Conservation (phyloP, 2,113 vertebrate species). For the Enhydra lutris region DNA sequence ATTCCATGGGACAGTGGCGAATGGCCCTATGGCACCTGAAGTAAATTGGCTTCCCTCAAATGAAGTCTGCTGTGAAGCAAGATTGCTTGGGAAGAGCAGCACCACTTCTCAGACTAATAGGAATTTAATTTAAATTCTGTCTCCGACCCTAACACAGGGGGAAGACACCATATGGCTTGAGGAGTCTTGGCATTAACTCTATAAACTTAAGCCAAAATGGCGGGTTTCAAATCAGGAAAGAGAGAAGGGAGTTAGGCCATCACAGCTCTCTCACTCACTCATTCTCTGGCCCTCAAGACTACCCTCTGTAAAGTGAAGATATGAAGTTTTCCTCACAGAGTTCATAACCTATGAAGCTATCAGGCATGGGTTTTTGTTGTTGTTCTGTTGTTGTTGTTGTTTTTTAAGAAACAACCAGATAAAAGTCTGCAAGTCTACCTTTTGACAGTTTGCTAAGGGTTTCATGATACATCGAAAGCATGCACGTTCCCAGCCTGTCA, state of each 20-base stretch:
- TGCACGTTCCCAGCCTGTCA: neutral
- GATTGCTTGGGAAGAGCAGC: neutral
- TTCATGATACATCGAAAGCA: neutral
- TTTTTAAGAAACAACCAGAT: neutral
- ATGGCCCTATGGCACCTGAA: neutral
- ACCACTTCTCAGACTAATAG: neutral
- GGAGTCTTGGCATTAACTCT: neutral
- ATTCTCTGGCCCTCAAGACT: neutral
- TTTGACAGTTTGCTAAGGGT: slow-evolving; percentile 15
- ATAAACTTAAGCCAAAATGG: neutral
- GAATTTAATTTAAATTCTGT: slow-evolving; percentile 12
- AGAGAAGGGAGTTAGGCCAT: neutral
- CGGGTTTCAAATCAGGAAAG: neutral
- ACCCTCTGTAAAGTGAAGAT: neutral
- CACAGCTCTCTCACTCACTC: neutral
- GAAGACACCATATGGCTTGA: neutral
- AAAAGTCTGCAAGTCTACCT: neutral
- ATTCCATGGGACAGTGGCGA: neutral
- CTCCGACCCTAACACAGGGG: neutral
- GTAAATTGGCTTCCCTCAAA: neutral
- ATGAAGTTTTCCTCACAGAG: neutral
- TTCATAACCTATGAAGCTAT: neutral
- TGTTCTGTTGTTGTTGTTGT: neutral
- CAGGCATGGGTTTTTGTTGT: neutral
- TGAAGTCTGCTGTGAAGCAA: neutral